phyloP scores from a whole-genome alignment of 2,113 vertebrate genomes.

The Lycaon pictus region DNA sequence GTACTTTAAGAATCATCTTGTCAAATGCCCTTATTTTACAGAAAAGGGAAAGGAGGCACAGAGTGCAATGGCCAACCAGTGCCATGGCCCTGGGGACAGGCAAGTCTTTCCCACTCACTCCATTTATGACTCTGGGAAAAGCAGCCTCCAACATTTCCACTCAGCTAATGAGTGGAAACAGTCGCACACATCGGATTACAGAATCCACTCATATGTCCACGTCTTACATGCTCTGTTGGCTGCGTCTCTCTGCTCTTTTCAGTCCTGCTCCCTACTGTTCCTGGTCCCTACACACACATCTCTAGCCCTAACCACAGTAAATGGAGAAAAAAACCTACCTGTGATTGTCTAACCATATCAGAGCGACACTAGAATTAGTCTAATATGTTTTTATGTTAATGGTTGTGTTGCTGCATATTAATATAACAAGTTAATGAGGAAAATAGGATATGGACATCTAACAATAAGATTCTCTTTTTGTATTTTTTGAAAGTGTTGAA shows the following conservation, averaged over 20 bases:
- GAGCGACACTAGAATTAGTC: not conserved
- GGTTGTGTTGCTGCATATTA: not conserved
- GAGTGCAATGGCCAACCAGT: no score
- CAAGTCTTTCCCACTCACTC: fast-evolving
- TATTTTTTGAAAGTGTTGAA: not conserved
- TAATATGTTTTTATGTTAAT: not conserved
- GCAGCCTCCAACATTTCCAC: fast-evolving
- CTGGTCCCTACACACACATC: no score
- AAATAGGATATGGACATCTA: not conserved
- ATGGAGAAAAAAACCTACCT: not conserved
- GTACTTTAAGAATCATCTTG: not conserved
- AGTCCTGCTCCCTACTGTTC: no score
- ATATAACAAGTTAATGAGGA: not conserved
- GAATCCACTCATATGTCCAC: not conserved
- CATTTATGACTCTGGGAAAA: not conserved
- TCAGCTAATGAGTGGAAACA: not conserved
- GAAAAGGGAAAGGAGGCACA: not conserved
- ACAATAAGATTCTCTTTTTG: not conserved
- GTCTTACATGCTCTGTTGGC: fast-evolving
- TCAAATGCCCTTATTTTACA: not conserved
- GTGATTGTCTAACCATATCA: not conserved
- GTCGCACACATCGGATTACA: not conserved
- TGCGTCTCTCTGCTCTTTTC: not conserved
- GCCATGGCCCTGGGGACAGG: fast-evolving
- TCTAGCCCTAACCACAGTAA: not conserved